Conservation (phyloP, 1,140 invertebrate species). For the Adoxophyes honmai region DNA sequence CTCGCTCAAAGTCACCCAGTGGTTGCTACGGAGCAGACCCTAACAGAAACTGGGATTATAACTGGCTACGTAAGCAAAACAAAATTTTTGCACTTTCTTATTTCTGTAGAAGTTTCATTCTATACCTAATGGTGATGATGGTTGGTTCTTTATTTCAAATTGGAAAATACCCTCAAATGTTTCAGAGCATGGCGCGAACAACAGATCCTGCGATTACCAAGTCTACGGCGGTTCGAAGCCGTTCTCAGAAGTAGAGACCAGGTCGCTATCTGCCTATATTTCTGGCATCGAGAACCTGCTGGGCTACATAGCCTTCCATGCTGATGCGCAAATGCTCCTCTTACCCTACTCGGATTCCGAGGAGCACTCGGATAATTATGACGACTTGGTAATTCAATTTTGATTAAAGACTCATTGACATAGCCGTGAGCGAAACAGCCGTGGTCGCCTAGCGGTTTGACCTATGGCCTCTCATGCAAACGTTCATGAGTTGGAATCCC, state of each 20-base stretch:
- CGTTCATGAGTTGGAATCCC: too few species aligned
- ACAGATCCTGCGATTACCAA: constrained; percentile 55
- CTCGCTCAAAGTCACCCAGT: constrained; percentile 73
- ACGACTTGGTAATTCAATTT: constrained; percentile 51
- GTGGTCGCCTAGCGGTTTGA: too few species aligned
- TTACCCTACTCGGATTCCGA: constrained; percentile 58
- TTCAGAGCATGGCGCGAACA: constrained; percentile 49
- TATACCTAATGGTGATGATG: too few species aligned
- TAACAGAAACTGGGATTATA: constrained; percentile 86
- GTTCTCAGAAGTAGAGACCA: constrained; percentile 62
- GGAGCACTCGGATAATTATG: constrained; percentile 56
- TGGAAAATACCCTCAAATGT: too few species aligned
- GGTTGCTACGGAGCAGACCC: constrained; percentile 83
- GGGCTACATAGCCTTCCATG: constrained; percentile 58
- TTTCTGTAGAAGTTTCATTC: too few species aligned
- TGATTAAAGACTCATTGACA: too few species aligned
- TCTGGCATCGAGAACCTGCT: constrained; percentile 47
- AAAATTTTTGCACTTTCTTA: too few species aligned
- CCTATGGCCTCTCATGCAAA: too few species aligned
- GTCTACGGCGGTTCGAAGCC: constrained; percentile 50
- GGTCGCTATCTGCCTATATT: constrained; percentile 48
- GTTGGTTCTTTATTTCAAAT: too few species aligned
- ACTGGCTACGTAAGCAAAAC: constrained; percentile 77
- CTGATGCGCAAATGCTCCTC: constrained; percentile 50
- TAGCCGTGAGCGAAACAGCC: too few species aligned